These are phyloP conservation scores for Zosterops japonicus DNA, from an alignment of 2,113 vertebrate species.

Conservation along the genomic window DNA sequence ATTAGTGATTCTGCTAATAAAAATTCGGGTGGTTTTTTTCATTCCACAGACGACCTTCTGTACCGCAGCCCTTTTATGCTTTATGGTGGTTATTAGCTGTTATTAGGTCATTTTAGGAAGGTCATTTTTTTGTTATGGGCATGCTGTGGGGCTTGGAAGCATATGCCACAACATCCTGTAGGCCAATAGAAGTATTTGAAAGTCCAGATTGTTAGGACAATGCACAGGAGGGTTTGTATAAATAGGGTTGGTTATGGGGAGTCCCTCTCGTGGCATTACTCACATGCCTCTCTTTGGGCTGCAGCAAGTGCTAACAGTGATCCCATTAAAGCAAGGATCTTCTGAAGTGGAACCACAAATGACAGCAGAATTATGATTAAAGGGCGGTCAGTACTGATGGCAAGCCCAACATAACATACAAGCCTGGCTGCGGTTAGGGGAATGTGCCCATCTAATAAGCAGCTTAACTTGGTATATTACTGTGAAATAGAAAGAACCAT, in stretches of 20 bases:
- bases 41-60: background rate
- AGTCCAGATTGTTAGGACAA: background rate
- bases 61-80: background rate
- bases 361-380: slow-evolving; percentile 43
- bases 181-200: background rate
- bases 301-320: background rate
- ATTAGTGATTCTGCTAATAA: background rate
- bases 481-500: slow-evolving; percentile 37
- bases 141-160: background rate
- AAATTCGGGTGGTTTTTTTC: background rate
- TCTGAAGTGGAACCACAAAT: background rate
- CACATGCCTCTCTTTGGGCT: background rate
- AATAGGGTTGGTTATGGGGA: background rate
- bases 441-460: slow-evolving; percentile 44
- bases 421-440: background rate
- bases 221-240: background rate
- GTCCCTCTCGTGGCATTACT: background rate
- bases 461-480: slow-evolving; percentile 17
- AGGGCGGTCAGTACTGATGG: background rate
- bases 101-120: background rate
- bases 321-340: background rate
- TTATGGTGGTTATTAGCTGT: background rate
- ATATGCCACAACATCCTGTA: background rate
- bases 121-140: background rate
- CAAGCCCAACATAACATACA: background rate